These are phyloP conservation scores for Eumeta japonica DNA, from an alignment of 1,140 invertebrate species.

Conservation along the genomic window DNA sequence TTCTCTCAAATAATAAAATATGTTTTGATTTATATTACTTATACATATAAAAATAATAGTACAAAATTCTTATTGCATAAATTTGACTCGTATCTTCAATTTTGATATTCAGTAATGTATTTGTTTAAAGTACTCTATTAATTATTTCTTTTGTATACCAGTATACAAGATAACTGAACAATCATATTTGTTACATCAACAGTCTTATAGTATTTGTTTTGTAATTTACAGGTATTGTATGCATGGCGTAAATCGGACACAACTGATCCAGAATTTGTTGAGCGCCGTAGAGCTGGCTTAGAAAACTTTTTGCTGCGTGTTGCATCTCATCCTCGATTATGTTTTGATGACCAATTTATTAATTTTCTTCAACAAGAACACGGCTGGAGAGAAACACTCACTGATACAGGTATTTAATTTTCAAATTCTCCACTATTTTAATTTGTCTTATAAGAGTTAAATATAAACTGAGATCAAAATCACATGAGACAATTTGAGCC, in stretches of 20 bases:
- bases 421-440: constrained; percentile 2
- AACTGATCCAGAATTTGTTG: constrained; percentile 84
- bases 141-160: too few species aligned
- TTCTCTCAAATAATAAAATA: too few species aligned
- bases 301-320: constrained; percentile 79
- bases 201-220: too few species aligned
- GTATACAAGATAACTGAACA: too few species aligned
- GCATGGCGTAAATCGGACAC: constrained; percentile 83
- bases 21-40: too few species aligned
- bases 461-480: neutral
- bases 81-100: too few species aligned
- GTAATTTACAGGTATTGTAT: constrained; percentile 61
- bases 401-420: constrained; percentile 71
- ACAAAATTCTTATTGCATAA: too few species aligned
- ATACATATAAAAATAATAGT: too few species aligned
- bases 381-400: constrained; percentile 75
- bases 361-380: constrained; percentile 73
- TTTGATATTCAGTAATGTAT: too few species aligned
- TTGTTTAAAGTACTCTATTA: too few species aligned
- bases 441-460: neutral
- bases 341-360: constrained; percentile 73
- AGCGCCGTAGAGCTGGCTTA: constrained; percentile 73
- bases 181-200: too few species aligned
- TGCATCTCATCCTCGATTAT: constrained; percentile 73
- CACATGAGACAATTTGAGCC: neutral